Evolutionary conservation across 1,140 invertebrate species (phyloP).

Genomic region (Penaeus indicus): DNA sequence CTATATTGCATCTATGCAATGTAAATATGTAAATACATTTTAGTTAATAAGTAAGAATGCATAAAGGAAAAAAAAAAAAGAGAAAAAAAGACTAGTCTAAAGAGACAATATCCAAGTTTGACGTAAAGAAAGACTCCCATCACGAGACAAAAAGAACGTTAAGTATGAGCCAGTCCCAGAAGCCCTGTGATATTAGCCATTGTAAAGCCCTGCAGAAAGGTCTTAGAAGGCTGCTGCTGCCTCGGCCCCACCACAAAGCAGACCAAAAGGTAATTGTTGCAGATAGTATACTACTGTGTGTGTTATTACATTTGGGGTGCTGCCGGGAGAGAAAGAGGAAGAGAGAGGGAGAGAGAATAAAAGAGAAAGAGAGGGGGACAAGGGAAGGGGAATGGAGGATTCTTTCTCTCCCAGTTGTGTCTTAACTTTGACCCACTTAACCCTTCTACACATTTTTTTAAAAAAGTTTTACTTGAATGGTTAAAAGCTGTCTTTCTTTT

Average conservation of each 20-base stretch:
- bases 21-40: conserved; percentile 29
- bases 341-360: neutral
- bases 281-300: conserved; percentile 22
- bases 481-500: no score
- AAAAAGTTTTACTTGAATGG: no score
- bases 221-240: conserved; percentile 45
- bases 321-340: conserved; percentile 21
- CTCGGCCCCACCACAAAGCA: conserved; percentile 38
- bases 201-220: conserved; percentile 37
- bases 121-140: neutral
- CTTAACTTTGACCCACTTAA: no score
- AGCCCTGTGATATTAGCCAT: conserved; percentile 58
- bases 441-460: no score
- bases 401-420: no score
- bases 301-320: conserved; percentile 13
- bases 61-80: conserved; percentile 2
- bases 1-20: conserved; percentile 26
- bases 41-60: no score
- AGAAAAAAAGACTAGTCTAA: neutral
- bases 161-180: conserved; percentile 49
- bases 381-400: no score
- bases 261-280: conserved; percentile 47
- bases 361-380: no score
- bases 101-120: conserved; percentile 5
- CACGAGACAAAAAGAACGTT: neutral